A percentile compares a stretch with the other conserved stretches of the same genome.
Conservation (phyloP, 2,888 invertebrate genomes). For the Nasonia oneida region DNA sequence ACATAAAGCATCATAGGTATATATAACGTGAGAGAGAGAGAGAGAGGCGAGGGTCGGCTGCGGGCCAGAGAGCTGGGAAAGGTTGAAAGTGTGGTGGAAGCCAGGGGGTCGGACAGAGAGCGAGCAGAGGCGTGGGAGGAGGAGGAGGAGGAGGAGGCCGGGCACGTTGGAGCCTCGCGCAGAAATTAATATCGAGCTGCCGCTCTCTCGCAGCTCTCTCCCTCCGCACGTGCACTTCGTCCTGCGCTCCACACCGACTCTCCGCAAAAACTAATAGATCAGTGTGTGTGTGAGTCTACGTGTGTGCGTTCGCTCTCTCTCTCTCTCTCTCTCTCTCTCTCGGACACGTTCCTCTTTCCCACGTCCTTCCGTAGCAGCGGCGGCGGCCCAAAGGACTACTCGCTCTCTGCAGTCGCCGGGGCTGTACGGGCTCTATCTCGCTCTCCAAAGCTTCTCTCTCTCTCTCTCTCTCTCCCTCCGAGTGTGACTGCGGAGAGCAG, state of each 20-base stretch:
- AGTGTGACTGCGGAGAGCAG: slow-evolving; percentile 63
- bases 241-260: slow-evolving; percentile 11
- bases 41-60: slow-evolving; percentile 18
- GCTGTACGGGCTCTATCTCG: slow-evolving; percentile 61
- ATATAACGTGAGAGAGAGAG: not conserved
- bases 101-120: not conserved
- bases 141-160: slow-evolving; percentile 52
- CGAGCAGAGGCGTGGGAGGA: slow-evolving; percentile 50
- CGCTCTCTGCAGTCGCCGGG: slow-evolving; percentile 68
- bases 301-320: slow-evolving; percentile 53
- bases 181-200: slow-evolving; percentile 76
- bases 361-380: slow-evolving; percentile 71
- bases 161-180: slow-evolving; percentile 65
- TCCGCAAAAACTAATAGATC: slow-evolving; percentile 58
- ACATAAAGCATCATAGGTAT: not conserved
- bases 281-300: slow-evolving; percentile 45
- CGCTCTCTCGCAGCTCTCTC: slow-evolving; percentile 53
- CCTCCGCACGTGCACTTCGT: slow-evolving; percentile 21
- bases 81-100: slow-evolving; percentile 51
- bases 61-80: slow-evolving; percentile 42
- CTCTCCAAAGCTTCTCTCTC: slow-evolving; percentile 35
- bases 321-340: slow-evolving; percentile 61
- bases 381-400: slow-evolving; percentile 68
- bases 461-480: not conserved
- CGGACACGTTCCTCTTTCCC: slow-evolving; percentile 75